Evolutionary conservation across 2,797 vertebrate genomes (phyloP), one percentile per base, ranked within the genome.

Genomic region (Sebastiscus tertius): DNA sequence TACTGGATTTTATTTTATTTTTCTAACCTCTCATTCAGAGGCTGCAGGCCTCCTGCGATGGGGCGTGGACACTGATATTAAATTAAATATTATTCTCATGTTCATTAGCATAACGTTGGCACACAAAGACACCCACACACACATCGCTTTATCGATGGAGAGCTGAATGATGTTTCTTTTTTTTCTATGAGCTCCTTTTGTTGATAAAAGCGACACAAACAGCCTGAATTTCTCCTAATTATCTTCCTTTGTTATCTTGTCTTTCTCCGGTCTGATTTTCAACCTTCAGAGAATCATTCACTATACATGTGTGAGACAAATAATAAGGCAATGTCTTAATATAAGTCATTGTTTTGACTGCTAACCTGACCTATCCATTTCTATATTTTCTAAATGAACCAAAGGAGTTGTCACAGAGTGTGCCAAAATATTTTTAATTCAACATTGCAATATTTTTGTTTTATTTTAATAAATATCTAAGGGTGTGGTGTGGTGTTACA

Each of bases 41-140:
- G 22, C 54, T 63, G 2, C 33, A 55, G 81, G 74, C 79, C 59
- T 89, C 39, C 56, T 20, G 76, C 69, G 52, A 49, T 74, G 83
- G 71, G 84, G 87, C 54, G 84, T 89, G 80, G 79, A 78, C 85
- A 36, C 55, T 24, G n/a, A 61, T 52, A 42, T 56, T 75, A 34
- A 73, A 78, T 78, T 63, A 68, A 86, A 87, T 77, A 83, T 85
- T 83, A 83, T 61, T 80, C 66, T 68, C 55, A 13, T 68, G 20
- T 29, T 61, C 62, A 83, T 83, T 66, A 83, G 71, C 72, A 64
- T 46, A 78, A 66, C 49, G 27, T 20, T 72, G 63, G 61, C 79
- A 73, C 81, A 83, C 75, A 87, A 86, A 89, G 77, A 13, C 77
- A 63, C 49, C 42, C 73, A 73, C 68, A 79, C 60, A 77, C 31